Evolutionary conservation across 2,888 invertebrate species (phyloP), one percentile per base, ranked within the genome.

Genomic region (Drosophila mayaguana): DNA sequence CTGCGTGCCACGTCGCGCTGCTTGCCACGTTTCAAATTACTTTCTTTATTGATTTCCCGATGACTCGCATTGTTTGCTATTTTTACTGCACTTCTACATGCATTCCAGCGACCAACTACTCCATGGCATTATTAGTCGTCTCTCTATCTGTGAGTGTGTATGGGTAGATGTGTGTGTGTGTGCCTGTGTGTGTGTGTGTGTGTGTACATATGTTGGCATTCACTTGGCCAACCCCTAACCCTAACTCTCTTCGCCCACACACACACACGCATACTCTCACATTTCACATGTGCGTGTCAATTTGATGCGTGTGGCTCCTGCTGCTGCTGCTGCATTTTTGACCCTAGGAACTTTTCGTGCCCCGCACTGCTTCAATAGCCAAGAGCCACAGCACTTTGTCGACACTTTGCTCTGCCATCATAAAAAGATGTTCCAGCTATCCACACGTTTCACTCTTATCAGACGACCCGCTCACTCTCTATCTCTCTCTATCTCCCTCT

Each of bases 31-130:
- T 89, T 89, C 88, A 88, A 88, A 86, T 88, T 86, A 89, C 86
- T 89, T 86, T 86, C 86, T 86, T 86, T 86, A 86, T 86, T 89
- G 86, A 86, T 86, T 89, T 88, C 74, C 75, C 72, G 78, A 81
- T 84, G 84, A 80, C 85, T 89, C 72, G 81, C 77, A 88, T 88
- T 88, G 86, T 83, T 78, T 80, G 85, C 83, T 80, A 80, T 80
- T 83, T 84, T 83, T 81, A 83, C 80, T 83, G 87, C 87, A 75
- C 62, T 80, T 80, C 83, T 68, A 83, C 79, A 83, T 88, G 89
- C 89, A 88, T 84, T 88, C 78, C 81, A 60, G 66, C 66, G 60
- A 14, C 36, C 50, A 40, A 20, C 54, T 32, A 48, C 34, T 20
- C 53, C 22, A 40, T 51, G 55, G 43, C 57, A 59, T 59, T 61